A percentile compares a stretch with the other conserved stretches of the same genome.
Conservation (phyloP, 2,888 invertebrate genomes). For the Cepaea hortensis region DNA sequence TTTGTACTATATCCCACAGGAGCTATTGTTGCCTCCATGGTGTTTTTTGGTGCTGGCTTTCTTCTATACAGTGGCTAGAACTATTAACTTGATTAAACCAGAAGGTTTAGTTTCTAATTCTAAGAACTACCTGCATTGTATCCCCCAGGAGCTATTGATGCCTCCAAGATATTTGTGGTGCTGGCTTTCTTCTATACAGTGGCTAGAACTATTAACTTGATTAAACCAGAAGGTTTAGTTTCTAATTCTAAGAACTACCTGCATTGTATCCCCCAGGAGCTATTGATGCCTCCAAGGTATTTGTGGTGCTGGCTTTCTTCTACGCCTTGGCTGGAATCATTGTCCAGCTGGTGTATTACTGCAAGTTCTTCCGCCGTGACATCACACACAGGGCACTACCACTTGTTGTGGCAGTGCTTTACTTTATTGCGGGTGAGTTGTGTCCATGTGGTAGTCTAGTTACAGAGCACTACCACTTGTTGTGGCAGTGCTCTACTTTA, state of each 20-base stretch:
- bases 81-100: no score
- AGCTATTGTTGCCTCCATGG: no score
- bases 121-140: no score
- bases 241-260: no score
- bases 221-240: no score
- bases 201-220: no score
- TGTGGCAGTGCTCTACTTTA: neutral
- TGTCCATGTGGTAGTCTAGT: no score
- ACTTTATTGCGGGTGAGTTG: conserved; percentile 21
- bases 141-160: conserved; percentile 9
- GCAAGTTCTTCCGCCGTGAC: conserved; percentile 17
- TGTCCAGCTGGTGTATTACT: neutral
- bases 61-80: no score
- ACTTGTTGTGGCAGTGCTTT: conserved; percentile 8
- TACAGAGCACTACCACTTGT: neutral
- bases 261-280: neutral
- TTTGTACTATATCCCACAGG: no score
- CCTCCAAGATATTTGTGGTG: conserved; percentile 9
- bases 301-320: conserved; percentile 11
- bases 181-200: neutral
- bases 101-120: no score
- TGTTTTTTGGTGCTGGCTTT: no score
- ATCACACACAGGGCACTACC: conserved; percentile 10
- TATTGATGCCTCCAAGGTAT: neutral
- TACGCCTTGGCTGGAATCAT: conserved; percentile 10